phyloP scores from a whole-genome alignment of 2,797 vertebrate species.

The Psittacula echo region DNA sequence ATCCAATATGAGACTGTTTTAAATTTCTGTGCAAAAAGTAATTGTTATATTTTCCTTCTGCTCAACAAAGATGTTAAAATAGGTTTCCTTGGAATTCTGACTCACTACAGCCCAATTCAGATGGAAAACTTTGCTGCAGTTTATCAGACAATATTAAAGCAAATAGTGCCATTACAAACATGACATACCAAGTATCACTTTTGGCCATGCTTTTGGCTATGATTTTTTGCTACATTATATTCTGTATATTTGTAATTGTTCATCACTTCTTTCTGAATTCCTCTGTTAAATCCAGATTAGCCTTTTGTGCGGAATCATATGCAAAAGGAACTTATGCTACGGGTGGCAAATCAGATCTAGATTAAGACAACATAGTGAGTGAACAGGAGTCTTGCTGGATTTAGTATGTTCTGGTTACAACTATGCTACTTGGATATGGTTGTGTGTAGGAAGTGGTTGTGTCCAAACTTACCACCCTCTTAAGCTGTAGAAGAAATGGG shows the following conservation, averaged over 20 bases:
- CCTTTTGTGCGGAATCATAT: background rate
- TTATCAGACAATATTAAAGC: background rate
- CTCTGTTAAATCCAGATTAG: background rate
- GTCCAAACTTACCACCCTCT: background rate
- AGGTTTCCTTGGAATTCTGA: conserved; percentile 1
- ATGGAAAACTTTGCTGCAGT: background rate
- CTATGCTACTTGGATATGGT: background rate
- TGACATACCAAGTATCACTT: background rate
- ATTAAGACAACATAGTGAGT: background rate
- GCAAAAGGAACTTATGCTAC: background rate
- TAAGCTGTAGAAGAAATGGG: background rate
- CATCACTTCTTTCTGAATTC: background rate
- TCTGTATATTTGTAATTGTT: background rate
- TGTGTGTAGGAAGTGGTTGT: background rate
- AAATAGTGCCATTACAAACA: background rate
- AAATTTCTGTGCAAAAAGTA: background rate
- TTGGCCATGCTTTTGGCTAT: background rate
- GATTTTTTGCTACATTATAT: background rate
- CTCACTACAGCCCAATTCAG: background rate
- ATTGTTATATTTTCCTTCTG: background rate
- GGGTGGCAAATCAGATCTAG: background rate
- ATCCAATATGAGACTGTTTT: background rate
- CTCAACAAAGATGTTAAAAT: background rate
- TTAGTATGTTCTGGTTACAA: background rate
- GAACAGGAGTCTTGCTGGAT: background rate